Evolutionary conservation across 2,888 invertebrate genomes (phyloP).

Genomic region (Drosophila lutescens): DNA sequence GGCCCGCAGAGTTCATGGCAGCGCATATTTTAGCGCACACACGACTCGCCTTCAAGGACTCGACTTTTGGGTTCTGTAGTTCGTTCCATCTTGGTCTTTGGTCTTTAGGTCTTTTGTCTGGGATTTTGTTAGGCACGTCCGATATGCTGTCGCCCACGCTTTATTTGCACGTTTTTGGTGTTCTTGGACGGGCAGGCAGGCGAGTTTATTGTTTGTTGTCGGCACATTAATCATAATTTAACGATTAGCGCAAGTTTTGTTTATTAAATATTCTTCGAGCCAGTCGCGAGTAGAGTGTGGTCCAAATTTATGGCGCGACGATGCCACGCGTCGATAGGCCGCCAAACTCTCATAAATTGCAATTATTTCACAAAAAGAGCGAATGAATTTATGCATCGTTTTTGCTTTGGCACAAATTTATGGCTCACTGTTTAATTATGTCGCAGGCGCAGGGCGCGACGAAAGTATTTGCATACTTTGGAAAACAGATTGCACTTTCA

Average conservation of each 20-base stretch:
- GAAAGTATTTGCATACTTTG: not conserved
- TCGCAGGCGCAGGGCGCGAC: not conserved
- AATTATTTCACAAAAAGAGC: slow-evolving; percentile 38
- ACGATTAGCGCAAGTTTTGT: slow-evolving; percentile 79
- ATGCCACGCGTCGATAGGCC: slow-evolving; percentile 57
- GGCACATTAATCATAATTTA: slow-evolving; percentile 80
- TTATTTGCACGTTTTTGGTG: slow-evolving; percentile 45
- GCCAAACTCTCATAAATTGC: slow-evolving; percentile 62
- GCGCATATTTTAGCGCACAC: slow-evolving; percentile 36
- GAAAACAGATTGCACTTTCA: slow-evolving; percentile 15
- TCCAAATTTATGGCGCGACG: slow-evolving; percentile 39
- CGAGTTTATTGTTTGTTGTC: slow-evolving; percentile 61
- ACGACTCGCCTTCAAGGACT: slow-evolving; percentile 24
- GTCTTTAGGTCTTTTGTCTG: slow-evolving; percentile 32
- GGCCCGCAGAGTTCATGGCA: slow-evolving; percentile 28
- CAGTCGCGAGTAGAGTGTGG: slow-evolving; percentile 33
- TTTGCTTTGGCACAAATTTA: slow-evolving; percentile 17
- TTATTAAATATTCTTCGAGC: slow-evolving; percentile 46
- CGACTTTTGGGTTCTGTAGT: not conserved
- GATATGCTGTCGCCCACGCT: slow-evolving; percentile 30
- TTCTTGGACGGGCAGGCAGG: slow-evolving; percentile 32
- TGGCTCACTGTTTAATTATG: slow-evolving; percentile 29
- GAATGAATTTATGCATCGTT: slow-evolving; percentile 20
- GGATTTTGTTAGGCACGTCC: slow-evolving; percentile 41
- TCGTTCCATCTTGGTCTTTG: slow-evolving; percentile 17